Evolutionary conservation across 2,113 vertebrate genomes (phyloP).

Genomic region (Hemiprocne comata): DNA sequence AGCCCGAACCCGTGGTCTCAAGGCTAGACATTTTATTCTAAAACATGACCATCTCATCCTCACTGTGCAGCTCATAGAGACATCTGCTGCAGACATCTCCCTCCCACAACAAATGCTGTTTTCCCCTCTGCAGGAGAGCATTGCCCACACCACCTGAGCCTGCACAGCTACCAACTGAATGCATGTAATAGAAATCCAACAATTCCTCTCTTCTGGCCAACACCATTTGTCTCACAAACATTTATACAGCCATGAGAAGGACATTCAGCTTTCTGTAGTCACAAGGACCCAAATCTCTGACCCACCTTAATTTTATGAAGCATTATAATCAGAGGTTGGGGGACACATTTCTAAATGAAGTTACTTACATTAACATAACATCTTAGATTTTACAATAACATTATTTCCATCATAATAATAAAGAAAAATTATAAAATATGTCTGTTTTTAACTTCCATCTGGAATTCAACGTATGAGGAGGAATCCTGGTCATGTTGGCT

Average conservation of each 20-base stretch:
- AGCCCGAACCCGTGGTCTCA: neutral
- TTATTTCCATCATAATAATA: neutral
- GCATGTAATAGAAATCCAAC: neutral
- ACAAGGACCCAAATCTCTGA: neutral
- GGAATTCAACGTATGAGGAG: neutral
- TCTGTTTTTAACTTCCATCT: neutral
- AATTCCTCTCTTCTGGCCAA: neutral
- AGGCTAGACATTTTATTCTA: neutral
- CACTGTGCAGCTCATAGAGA: neutral
- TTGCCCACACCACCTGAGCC: neutral
- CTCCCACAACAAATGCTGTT: neutral
- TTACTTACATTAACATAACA: neutral
- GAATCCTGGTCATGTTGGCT: neutral
- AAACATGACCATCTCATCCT: neutral
- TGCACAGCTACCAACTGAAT: fast-evolving
- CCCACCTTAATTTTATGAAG: neutral
- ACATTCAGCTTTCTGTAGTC: neutral
- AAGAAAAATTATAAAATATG: neutral
- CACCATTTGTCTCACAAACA: neutral
- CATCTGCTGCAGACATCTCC: neutral
- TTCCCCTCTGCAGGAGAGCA: neutral
- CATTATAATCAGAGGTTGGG: neutral
- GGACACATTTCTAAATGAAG: neutral
- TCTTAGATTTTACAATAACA: neutral
- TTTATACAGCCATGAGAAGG: neutral